Base-by-base conservation (phyloP, 2,113 vertebrate species). In the Axis porcinus region DNA sequence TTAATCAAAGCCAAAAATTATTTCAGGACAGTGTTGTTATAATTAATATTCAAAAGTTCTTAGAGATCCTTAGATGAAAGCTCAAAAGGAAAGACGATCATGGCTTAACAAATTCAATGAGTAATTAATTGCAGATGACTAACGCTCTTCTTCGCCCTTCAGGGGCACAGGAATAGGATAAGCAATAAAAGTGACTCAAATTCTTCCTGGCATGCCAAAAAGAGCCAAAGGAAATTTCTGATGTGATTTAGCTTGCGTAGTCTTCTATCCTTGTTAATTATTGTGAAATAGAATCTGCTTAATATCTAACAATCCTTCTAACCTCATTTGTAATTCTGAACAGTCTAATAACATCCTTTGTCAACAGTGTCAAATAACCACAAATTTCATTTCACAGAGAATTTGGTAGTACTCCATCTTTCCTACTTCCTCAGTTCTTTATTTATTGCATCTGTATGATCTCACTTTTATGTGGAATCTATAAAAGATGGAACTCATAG, bases 41-140 rank as follows among this genome's bases (percentile, higher is more conserved):
- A 98, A 98, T 98, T 98, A 98, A 98, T 91, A 96, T 89, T 96
- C 60, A 78, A 64, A 97, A 94, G 91, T 98, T 97, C 90, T 98
- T 95, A 94, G 89, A 96, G 97, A 95, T 96, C 19, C 97, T 97
- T 87, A 94, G 94, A 95, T 87, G 84, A 97, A 97, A 96, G 92
- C 97, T 98, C 95, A n/a, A 54, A 97, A 97, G 92, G 92, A 91
- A 86, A 94, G 84, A 78, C 82, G 90, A 96, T 96, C 81, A 36
- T 36, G 36, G 87, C 89, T 95, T 83, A 47, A 90, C 96, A 96
- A 95, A 88, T 79, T 88, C 78, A 82, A 55, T 74, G 90, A 96
- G 96, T 97, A 95, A 97, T 98, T 97, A 98, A 97, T 82, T 96
- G 88, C 81, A 67, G 92, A 83, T 96, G 96, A 97, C 92, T 98